Conservation (phyloP, 2,113 vertebrate species). For the Rhizomys pruinosus region DNA sequence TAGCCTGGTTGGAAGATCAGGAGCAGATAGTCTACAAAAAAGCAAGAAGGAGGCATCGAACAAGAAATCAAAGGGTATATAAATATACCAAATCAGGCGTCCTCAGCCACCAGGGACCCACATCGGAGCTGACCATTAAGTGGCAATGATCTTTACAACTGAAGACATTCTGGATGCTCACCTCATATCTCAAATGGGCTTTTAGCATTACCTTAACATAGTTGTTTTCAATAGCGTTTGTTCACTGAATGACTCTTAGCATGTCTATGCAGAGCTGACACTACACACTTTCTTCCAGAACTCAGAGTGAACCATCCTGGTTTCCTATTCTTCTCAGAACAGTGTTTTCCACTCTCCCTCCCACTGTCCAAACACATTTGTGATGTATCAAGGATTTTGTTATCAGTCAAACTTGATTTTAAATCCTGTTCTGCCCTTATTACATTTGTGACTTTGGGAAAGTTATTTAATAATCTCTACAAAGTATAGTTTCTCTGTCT, state of each 20-base stretch:
- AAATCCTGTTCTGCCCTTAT: slow-evolving; percentile 31
- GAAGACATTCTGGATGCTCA: background rate
- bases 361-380: fast-evolving
- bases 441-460: slow-evolving; percentile 41
- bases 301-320: background rate
- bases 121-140: too few species aligned
- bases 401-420: slow-evolving; percentile 44
- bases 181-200: background rate
- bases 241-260: background rate
- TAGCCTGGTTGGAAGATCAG: background rate
- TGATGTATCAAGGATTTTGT: background rate
- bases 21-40: slow-evolving; percentile 25
- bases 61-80: background rate
- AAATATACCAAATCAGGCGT: background rate
- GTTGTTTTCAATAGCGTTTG: background rate
- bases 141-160: background rate
- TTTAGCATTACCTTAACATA: background rate
- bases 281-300: background rate
- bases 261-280: background rate
- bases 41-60: background rate
- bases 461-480: slow-evolving; percentile 34
- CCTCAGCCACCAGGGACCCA: background rate
- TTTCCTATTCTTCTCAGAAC: background rate
- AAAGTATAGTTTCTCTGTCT: slow-evolving; percentile 24
- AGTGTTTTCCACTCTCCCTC: background rate